phyloP scores from a whole-genome alignment of 2,113 vertebrate genomes.

The Dissostichus mawsoni region DNA sequence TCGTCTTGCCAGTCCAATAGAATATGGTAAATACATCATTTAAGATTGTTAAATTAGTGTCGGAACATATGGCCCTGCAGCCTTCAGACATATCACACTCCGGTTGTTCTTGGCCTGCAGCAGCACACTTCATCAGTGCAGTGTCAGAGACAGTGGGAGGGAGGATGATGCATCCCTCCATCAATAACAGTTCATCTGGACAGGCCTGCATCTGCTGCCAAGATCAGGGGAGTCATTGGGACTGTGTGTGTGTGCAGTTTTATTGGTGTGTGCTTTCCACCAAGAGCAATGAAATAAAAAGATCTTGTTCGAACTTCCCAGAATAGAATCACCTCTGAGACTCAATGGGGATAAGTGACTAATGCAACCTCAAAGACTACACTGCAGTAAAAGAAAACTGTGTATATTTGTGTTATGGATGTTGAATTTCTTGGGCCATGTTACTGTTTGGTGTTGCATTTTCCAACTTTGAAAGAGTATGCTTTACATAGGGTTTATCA shows the following conservation, averaged over 20 bases:
- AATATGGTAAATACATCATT: background rate
- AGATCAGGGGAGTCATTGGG: conserved; percentile 33
- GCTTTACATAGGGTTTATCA: background rate
- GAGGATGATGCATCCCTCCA: conserved; percentile 66
- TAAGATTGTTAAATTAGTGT: background rate
- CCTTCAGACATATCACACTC: conserved; percentile 19
- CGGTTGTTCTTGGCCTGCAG: conserved; percentile 27
- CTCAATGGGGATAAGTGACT: conserved; percentile 17
- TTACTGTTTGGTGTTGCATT: background rate
- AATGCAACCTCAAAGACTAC: background rate
- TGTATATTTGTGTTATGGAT: background rate
- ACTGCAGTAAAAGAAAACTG: background rate
- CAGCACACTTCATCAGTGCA: conserved; percentile 54
- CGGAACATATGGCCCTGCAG: background rate
- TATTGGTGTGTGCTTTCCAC: conserved; percentile 18
- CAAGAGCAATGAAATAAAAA: conserved; percentile 23
- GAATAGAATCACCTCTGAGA: conserved; percentile 20
- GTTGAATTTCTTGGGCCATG: background rate
- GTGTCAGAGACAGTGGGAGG: conserved; percentile 65
- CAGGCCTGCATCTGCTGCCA: conserved; percentile 61
- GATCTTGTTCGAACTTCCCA: conserved; percentile 15
- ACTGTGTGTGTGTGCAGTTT: conserved; percentile 2
- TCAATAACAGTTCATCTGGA: conserved; percentile 74
- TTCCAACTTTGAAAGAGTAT: background rate
- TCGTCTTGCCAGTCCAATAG: background rate